phyloP scores from a whole-genome alignment of 2,888 invertebrate species.

The Yponomeuta sedellus region DNA sequence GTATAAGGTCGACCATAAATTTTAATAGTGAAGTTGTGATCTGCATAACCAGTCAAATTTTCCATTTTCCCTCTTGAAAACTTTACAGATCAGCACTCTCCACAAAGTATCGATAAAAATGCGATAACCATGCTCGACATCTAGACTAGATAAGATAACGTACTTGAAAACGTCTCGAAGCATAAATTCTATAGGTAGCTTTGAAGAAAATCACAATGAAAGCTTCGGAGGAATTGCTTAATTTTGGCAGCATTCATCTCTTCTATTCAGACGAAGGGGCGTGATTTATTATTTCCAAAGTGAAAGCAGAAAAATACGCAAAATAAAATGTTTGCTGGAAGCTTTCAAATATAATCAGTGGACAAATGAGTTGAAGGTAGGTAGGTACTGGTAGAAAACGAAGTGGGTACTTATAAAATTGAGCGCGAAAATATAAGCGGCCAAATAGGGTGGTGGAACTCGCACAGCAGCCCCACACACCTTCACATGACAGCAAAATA shows the following conservation, averaged over 20 bases:
- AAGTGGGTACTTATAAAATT: background rate
- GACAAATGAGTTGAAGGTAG: background rate
- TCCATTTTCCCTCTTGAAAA: background rate
- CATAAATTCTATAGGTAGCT: background rate
- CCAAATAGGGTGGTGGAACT: background rate
- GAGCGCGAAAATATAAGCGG: background rate
- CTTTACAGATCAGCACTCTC: background rate
- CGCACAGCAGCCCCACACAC: background rate
- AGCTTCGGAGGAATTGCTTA: background rate
- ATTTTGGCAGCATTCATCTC: background rate
- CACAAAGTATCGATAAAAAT: conserved; percentile 1
- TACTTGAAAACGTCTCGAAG: background rate
- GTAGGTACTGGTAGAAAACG: background rate
- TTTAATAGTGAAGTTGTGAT: background rate
- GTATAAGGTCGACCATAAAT: background rate
- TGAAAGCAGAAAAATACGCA: background rate
- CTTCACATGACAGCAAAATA: background rate
- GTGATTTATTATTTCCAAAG: background rate
- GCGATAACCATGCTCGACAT: background rate
- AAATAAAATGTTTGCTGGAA: background rate
- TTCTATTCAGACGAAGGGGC: background rate
- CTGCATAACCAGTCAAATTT: background rate
- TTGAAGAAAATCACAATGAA: background rate
- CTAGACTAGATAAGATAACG: background rate
- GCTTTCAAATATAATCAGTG: background rate